phyloP scores from a whole-genome alignment of 2,888 invertebrate species.

The Drosophila borborema region DNA sequence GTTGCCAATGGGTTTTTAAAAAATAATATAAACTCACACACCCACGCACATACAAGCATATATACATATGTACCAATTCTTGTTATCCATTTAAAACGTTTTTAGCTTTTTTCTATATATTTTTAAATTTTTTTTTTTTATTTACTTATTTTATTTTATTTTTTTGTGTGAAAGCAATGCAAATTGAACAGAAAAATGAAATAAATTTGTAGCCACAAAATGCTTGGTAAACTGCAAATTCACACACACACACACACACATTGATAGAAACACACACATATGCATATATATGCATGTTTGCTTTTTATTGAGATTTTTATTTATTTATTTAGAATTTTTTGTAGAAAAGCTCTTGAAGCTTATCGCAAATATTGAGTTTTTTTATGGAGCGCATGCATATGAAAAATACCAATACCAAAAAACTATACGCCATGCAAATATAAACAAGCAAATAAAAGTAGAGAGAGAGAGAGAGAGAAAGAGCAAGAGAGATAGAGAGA shows the following conservation, averaged over 20 bases:
- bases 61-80: slow-evolving; percentile 18
- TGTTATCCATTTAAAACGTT: slow-evolving; percentile 48
- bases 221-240: slow-evolving; percentile 62
- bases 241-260: slow-evolving; percentile 7
- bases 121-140: neutral
- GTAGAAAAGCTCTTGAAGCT: slow-evolving; percentile 18
- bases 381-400: slow-evolving; percentile 35
- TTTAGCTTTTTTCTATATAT: slow-evolving; percentile 11
- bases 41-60: slow-evolving; percentile 1
- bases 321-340: slow-evolving; percentile 31
- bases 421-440: slow-evolving; percentile 56
- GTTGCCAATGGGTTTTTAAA: slow-evolving; percentile 29
- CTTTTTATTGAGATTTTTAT: slow-evolving; percentile 33
- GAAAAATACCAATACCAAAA: slow-evolving; percentile 29
- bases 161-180: slow-evolving; percentile 29
- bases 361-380: slow-evolving; percentile 48
- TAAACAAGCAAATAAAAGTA: slow-evolving; percentile 55
- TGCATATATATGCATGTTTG: slow-evolving; percentile 19
- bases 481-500: slow-evolving; percentile 29
- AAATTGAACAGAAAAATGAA: slow-evolving; percentile 48
- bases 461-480: slow-evolving; percentile 7
- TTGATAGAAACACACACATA: slow-evolving; percentile 8
- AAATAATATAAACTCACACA: slow-evolving; percentile 18
- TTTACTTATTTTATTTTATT: neutral
- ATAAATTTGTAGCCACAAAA: slow-evolving; percentile 55